These are phyloP conservation scores for Oreocharis arfaki DNA, from an alignment of 2,113 vertebrate genomes.

Conservation along the genomic window DNA sequence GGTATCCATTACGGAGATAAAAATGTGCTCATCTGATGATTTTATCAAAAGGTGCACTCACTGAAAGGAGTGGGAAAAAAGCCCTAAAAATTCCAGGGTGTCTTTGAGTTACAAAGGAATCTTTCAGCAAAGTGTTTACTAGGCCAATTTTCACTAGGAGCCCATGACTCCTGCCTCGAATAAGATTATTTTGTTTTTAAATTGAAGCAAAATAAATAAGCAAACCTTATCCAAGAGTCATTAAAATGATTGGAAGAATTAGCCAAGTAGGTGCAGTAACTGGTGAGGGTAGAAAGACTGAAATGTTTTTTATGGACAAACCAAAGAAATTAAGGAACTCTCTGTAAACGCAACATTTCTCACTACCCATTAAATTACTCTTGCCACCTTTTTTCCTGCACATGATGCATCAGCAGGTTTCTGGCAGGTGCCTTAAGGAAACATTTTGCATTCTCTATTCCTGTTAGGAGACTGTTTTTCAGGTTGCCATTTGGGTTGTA, in stretches of 20 bases:
- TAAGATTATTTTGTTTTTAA: neutral
- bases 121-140: neutral
- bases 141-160: neutral
- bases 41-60: neutral
- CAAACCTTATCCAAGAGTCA: neutral
- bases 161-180: neutral
- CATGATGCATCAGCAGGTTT: neutral
- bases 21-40: neutral
- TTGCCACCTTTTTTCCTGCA: neutral
- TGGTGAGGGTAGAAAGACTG: neutral
- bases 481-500: neutral
- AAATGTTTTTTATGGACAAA: neutral
- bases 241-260: neutral
- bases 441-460: neutral
- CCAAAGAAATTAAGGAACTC: neutral
- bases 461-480: neutral
- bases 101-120: neutral
- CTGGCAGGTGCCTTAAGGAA: constrained; percentile 26
- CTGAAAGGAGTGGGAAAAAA: neutral
- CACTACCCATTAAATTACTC: neutral
- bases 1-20: neutral
- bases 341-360: neutral
- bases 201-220: neutral
- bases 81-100: neutral
- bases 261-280: neutral